Conservation (phyloP, 2,113 vertebrate genomes). For the Scalopus aquaticus region DNA sequence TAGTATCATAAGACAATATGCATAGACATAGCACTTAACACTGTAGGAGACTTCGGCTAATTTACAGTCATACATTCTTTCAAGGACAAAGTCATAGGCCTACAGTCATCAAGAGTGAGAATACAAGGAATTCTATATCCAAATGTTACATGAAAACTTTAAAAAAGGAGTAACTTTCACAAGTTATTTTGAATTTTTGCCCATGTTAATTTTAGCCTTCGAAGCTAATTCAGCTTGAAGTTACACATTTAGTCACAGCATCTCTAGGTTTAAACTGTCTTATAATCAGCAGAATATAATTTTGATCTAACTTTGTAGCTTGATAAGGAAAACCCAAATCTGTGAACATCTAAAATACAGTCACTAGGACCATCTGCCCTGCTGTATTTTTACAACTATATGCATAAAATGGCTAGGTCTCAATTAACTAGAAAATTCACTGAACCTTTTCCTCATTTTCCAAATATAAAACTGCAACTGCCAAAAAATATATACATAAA, state of each 20-base stretch:
- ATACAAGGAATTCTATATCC: neutral
- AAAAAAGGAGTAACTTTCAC: slow-evolving; percentile 14
- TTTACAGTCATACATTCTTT: slow-evolving; percentile 15
- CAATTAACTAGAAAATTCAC: slow-evolving; percentile 46
- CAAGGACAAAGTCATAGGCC: slow-evolving; percentile 28
- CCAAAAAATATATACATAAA: slow-evolving; percentile 30
- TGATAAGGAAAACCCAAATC: slow-evolving; percentile 52
- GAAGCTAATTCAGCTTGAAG: slow-evolving; percentile 50
- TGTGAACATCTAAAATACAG: slow-evolving; percentile 57
- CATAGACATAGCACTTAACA: neutral
- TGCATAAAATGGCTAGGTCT: neutral
- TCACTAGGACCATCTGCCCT: slow-evolving; percentile 42
- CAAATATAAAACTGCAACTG: neutral
- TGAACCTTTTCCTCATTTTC: neutral
- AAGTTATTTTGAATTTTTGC: slow-evolving; percentile 36
- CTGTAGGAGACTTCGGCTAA: neutral
- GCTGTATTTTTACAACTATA: slow-evolving; percentile 32
- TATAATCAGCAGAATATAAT: slow-evolving; percentile 57
- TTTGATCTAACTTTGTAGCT: slow-evolving; percentile 18
- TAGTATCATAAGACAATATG: neutral
- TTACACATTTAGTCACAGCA: slow-evolving; percentile 38
- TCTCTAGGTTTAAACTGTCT: slow-evolving; percentile 53
- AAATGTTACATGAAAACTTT: slow-evolving; percentile 9
- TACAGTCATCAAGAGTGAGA: neutral
- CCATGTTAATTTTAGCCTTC: slow-evolving; percentile 59